Percentiles rank a stretch among this genome's conserved stretches.
phyloP scores from a whole-genome alignment of 2,113 vertebrate genomes.

The Rattus rattus region DNA sequence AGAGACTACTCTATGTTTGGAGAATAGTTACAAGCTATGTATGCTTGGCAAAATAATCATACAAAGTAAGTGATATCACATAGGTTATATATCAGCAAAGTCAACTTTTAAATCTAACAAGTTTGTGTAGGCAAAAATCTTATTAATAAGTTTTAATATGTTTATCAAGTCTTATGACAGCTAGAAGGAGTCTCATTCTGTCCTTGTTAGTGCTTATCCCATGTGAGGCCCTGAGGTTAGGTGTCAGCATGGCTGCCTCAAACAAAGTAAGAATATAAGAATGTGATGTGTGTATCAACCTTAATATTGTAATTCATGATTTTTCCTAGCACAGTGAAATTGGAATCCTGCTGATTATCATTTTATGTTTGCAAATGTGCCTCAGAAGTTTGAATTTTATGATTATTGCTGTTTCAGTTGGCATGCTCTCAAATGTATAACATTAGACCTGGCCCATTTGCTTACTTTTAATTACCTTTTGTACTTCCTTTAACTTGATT shows the following conservation, averaged over 20 bases:
- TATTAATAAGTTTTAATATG: background rate
- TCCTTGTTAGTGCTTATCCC: background rate
- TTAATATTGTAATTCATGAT: background rate
- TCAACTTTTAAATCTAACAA: background rate
- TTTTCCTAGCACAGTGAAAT: background rate
- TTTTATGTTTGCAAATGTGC: background rate
- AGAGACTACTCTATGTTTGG: background rate
- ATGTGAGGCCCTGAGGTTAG: background rate
- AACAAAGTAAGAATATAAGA: background rate
- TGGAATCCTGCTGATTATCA: constrained; percentile 8
- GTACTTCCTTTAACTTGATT: background rate
- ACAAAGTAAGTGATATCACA: background rate
- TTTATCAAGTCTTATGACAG: background rate
- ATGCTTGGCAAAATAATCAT: background rate
- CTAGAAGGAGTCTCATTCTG: background rate
- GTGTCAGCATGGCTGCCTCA: background rate
- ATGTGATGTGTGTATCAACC: background rate
- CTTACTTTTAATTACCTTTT: constrained; percentile 27
- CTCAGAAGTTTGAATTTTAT: constrained; percentile 27
- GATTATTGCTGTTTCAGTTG: constrained; percentile 6
- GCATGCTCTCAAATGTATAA: background rate
- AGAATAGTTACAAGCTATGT: background rate
- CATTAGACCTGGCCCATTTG: background rate
- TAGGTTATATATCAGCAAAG: background rate
- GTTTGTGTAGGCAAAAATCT: background rate